Base-by-base conservation (phyloP, 2,113 vertebrate species). In the Lota lota region DNA sequence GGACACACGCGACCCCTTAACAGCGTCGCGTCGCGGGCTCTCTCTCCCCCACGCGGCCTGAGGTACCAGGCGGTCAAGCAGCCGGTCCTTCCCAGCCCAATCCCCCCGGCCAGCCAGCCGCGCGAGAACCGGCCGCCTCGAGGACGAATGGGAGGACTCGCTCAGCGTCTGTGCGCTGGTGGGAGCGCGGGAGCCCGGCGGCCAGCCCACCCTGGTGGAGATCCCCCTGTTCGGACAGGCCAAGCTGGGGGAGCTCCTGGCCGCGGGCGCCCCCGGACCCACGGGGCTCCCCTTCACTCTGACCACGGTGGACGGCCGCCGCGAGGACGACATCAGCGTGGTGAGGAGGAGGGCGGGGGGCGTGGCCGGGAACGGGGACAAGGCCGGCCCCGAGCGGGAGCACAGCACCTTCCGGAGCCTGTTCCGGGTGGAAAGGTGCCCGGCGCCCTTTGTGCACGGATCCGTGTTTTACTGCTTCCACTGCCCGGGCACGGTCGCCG, bases 381-480 rank as follows among this genome's bases (percentile, higher is more conserved):
- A 18, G 53, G 53, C 17, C 16, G 2, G n/a, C 53, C 53, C 1
- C 16, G 53, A n/a, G 82, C 84, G 8, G 36, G 90, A 90, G 72
- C 82, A 89, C 3, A 88, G 91, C 47, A 92, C 92, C 16, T 92
- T 96, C 75, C 74, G 90, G 22, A 93, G 81, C 77, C 88, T 94
- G 61, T 94, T 95, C 76, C 89, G 94, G 72, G 83, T 86, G 0
- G 91, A 93, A 76, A 81, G 83, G 8, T 94, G 90, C 69, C 90
- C 89, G 0, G 89, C 87, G 0, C 92, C 93, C 0, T 93, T 84
- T 53, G 80, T 79, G 53, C 70, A 69, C 1, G 89, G 83, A 22
- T 92, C 91, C 1, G 70, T 15, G 0, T 92, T 92, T 79, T 92
- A 85, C 67, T 92, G 91, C 74, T 92, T 93, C 59, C 89, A 90